Conservation (phyloP, 2,797 vertebrate species). For the Chaunax sp. region DNA sequence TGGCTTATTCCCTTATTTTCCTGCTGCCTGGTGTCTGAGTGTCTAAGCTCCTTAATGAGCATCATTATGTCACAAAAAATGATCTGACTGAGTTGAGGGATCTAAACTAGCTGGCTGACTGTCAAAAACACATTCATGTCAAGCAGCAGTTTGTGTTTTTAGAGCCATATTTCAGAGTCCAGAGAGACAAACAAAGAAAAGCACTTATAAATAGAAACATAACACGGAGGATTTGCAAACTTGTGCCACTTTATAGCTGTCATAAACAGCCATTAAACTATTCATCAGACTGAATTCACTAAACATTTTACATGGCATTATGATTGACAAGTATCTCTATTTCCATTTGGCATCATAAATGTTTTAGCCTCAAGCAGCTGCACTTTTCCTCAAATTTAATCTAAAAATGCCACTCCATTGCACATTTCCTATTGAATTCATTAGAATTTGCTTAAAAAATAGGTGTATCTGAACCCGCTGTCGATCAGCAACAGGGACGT, state of each 20-base stretch:
- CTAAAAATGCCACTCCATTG: constrained; percentile 11
- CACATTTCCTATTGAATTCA: constrained; percentile 16
- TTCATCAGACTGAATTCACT: constrained; percentile 25
- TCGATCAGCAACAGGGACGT: constrained; percentile 26
- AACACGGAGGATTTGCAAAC: constrained; percentile 9
- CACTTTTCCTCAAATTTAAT: constrained; percentile 16
- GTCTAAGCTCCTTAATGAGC: constrained; percentile 41
- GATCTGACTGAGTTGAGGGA: constrained; percentile 29
- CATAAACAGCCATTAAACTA: constrained; percentile 19
- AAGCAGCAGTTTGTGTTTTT: constrained; percentile 17
- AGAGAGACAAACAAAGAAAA: constrained; percentile 17
- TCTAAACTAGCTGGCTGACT: constrained; percentile 30
- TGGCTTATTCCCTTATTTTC: constrained; percentile 25
- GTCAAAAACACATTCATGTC: constrained; percentile 38
- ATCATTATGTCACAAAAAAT: constrained; percentile 47
- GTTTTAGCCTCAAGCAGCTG: constrained; percentile 19
- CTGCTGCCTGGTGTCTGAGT: constrained; percentile 8
- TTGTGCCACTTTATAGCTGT: constrained; percentile 27
- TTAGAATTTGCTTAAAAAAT: constrained; percentile 44
- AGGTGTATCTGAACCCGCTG: constrained; percentile 11
- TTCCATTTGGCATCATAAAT: constrained; percentile 18
- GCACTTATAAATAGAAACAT: constrained; percentile 14
- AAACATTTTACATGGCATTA: constrained; percentile 8
- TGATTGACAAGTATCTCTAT: constrained; percentile 25
- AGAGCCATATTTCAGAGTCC: constrained; percentile 15